Percentiles rank a stretch among this genome's conserved stretches.
These are phyloP conservation scores for Pluvianellus socialis DNA, from an alignment of 2,113 vertebrate genomes.

Conservation along the genomic window DNA sequence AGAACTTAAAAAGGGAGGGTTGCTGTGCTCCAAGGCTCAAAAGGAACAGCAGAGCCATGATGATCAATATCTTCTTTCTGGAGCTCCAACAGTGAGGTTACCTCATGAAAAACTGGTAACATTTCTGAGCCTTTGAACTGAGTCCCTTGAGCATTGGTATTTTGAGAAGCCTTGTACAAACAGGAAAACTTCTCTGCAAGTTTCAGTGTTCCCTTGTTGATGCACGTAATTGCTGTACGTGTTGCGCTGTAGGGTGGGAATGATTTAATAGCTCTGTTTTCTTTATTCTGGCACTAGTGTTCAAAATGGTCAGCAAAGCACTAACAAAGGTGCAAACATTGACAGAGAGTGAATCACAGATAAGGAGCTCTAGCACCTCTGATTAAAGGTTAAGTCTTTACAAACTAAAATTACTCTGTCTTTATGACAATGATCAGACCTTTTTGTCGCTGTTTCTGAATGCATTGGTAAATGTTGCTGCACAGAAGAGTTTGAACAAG, in stretches of 20 bases:
- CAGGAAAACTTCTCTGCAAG: not conserved
- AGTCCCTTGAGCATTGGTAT: not conserved
- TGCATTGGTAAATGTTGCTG: rapidly evolving
- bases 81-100: not conserved
- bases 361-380: not conserved
- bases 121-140: not conserved
- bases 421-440: not conserved
- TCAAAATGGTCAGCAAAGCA: not conserved
- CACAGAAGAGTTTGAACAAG: not conserved
- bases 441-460: not conserved
- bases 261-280: not conserved
- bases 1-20: not conserved
- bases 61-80: not conserved
- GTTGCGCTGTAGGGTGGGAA: not conserved
- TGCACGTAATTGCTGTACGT: not conserved
- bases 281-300: not conserved
- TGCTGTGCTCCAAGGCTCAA: not conserved
- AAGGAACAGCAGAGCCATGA: not conserved
- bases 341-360: not conserved
- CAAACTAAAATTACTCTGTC: not conserved
- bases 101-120: not conserved
- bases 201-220: rapidly evolving
- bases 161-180: not conserved
- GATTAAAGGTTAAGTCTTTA: not conserved
- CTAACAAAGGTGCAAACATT: not conserved